Base-by-base conservation (phyloP, 2,113 vertebrate species). In the zebrafish (Danio rerio) region DNA sequence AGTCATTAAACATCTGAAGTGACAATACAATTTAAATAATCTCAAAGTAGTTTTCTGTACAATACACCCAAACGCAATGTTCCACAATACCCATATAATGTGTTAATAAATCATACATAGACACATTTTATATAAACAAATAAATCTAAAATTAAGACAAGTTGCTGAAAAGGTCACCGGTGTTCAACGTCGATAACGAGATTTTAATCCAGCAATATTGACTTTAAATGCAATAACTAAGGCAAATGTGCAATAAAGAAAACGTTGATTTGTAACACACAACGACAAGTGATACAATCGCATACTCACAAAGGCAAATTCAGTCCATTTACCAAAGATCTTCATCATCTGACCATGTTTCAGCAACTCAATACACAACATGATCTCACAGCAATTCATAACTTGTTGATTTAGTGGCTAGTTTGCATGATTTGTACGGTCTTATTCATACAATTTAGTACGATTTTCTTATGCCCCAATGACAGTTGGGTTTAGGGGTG, bases 231-330 rank as follows among this genome's bases (percentile, higher is more conserved):
- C 45, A 63, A 9, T 47, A 77, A 77, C 13, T 77, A 62, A 63
- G 75, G 75, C 75, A 77, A 77, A 77, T 77, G 75, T 77, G 75
- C 75, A 77, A 50, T 21, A 50, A 75, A 59, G n/a, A 47, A 59
- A 59, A 58, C 45, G 12, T 62, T 49, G 12, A 31, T 21, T 47
- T 9, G 15, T 8, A 66, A 52, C 49, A 70, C 10, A 16, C 9
- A 50, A 61, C 47, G 5, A 62, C 7, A 15, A 58, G 55, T 75
- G 72, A 75, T 75, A 61, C 76, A 85, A 82, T 80, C 61, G 55
- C 58, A 20, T 56, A 72, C 71, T 83, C 55, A 76, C 81, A 66
- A 83, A 83, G 81, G 72, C 81, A 81, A 81, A 83, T 50, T 56
- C 31, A 71, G 8, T 63, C 31, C 15, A 49, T 69, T 79, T 63